Percentiles rank a stretch among this genome's conserved stretches.
These are phyloP conservation scores for Xanthia icteritia DNA, from an alignment of 2,888 invertebrate species.

Conservation along the genomic window DNA sequence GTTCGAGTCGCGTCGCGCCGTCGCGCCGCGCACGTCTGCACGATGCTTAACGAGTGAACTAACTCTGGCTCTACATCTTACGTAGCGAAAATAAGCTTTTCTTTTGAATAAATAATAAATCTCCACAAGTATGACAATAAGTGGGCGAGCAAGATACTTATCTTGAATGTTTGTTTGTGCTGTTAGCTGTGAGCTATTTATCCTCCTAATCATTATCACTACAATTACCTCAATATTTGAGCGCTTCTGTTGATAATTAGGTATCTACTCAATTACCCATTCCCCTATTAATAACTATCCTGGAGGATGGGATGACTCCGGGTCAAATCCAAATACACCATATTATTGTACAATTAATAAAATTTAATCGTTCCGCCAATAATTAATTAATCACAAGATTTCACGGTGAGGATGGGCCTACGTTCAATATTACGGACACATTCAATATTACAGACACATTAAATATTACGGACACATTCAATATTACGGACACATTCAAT, in stretches of 20 bases:
- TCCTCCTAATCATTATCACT: neutral
- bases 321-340: neutral
- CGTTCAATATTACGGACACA: neutral
- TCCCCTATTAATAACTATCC: neutral
- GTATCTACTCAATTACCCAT: neutral
- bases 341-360: neutral
- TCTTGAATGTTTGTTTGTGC: neutral
- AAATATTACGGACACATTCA: no score
- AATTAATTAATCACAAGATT: slow-evolving; percentile 6
- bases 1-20: no score
- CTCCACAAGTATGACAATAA: neutral
- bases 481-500: no score
- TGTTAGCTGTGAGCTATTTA: neutral
- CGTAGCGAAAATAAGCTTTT: no score
- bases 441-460: no score
- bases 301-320: neutral
- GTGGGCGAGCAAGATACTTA: neutral
- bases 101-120: neutral
- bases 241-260: neutral
- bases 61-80: neutral
- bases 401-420: neutral
- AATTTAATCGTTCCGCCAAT: slow-evolving; percentile 5
- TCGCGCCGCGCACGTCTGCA: no score
- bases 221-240: slow-evolving; percentile 26
- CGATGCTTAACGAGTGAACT: neutral